Evolutionary conservation across 2,113 vertebrate species (phyloP), one percentile per base, ranked within the genome.

Genomic region (Crypturellus undulatus): DNA sequence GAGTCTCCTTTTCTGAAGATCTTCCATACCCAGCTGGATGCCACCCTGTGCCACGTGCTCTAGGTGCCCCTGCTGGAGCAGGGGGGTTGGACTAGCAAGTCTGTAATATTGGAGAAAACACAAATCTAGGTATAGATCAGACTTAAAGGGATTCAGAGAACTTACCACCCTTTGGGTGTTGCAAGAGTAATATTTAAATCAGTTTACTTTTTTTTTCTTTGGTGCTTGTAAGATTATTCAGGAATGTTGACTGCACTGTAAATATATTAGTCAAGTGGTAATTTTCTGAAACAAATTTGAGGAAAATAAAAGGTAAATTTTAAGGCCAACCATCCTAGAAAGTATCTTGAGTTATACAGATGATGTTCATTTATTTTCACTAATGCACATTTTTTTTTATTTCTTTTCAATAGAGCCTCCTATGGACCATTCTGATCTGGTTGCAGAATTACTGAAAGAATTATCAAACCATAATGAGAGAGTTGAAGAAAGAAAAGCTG

Each of bases 401-500:
- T 95, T 22, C 15, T 89, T 92, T 51, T 73, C 75, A 47, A 65
- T 97, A 99, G 99, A 99, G 67, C 98, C 98, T 90, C 97, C 98
- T 70, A 97, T 99, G 95, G 99, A 99, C 96, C 99, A 99, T 90
- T 99, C 99, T 8, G 99, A 99, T 97, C 97, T 99, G 86, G 98
- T 99, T 67, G 98, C 99, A 26, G 99, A 99, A 96, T 97, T 99
- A 82, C 96, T 99, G 79, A 99, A 99, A 92, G 99, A 99, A 92
- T 94, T 99, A 68, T 99, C 99, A 79, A 99, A 99, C 95, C 99
- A 99, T 92, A 99, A 99, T 26, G 99, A 99, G 96, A 98, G 99
- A 38, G 97, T 99, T 32, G 99, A 99, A 96, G 99, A 99, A 97
- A 98, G 99, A 94, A 99, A 99, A 86, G 97, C 98, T 13, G 99